Conservation (phyloP, 2,113 vertebrate genomes). For the Prunella himalayana region DNA sequence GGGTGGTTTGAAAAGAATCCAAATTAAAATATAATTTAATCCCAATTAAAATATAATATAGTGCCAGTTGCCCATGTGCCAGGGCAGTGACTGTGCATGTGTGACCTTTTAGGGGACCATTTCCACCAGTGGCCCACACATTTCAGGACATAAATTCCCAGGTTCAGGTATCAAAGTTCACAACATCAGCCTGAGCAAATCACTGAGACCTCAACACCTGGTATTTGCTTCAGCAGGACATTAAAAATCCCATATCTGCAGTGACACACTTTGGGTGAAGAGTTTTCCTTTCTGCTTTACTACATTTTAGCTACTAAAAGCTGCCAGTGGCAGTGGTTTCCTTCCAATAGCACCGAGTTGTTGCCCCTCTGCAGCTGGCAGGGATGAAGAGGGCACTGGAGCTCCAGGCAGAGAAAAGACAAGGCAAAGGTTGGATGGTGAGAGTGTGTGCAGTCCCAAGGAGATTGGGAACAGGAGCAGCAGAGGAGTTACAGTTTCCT, state of each 20-base stretch:
- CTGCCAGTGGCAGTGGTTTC: not conserved
- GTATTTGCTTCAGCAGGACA: not conserved
- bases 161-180: not conserved
- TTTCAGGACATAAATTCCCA: not conserved
- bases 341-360: rapidly evolving
- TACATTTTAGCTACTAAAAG: not conserved
- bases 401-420: not conserved
- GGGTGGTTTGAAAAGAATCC: not conserved
- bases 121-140: not conserved
- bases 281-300: not conserved
- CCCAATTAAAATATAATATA: too few relatives aligned
- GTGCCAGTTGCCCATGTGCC: not conserved
- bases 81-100: not conserved
- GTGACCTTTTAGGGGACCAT: not conserved
- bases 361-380: not conserved
- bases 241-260: not conserved
- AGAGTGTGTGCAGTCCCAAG: conserved; percentile 52
- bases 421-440: not conserved
- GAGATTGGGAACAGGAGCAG: conserved; percentile 68
- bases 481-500: conserved; percentile 79
- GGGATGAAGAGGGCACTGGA: not conserved
- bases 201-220: not conserved
- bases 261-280: not conserved
- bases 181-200: not conserved
- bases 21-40: not conserved